Base-by-base conservation (phyloP, 2,113 vertebrate species). In the Himantopus leucocephalus region DNA sequence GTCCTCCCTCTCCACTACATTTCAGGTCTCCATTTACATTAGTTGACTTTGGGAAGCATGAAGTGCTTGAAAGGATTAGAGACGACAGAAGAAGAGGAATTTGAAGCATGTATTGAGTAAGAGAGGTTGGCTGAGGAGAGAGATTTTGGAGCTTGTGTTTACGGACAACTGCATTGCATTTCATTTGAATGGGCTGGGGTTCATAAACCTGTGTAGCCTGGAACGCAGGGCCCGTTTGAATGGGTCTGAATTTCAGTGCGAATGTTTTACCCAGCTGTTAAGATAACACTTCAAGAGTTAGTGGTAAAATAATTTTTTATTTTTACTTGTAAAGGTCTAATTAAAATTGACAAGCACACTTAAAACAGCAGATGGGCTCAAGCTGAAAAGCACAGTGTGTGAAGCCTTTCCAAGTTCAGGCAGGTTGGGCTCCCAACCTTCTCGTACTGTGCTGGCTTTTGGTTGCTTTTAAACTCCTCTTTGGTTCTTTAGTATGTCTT, bases 371-470 rank as follows among this genome's bases (percentile, higher is more conserved):
- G 41, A 71, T 74, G 59, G n/a, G 43, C 60, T 89, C 15, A 75
- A 63, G 52, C 32, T 47, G 43, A 55, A 84, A 58, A 71, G 37
- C 24, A 18, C 37, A 26, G 23, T 12, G 9, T 60, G 18, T 86
- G 77, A 95, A 94, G 76, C 13, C 47, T 88, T 95, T 94, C 86
- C 76, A 91, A 73, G 43, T 87, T 91, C 18, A 74, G 64, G 50
- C 73, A 88, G 76, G 23, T 87, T 91, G 89, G 35, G 53, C 80
- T 95, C 35, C 66, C 91, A 91, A 78, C 21, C 20, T 89, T 88
- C 30, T 88, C 37, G 56, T 91, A 56, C 76, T 14, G 3, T 85
- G 78, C 84, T 89, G 76, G 55, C 23, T 91, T 92, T 86, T 77
- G 47, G 19, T 55, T 94, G 34, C 37, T 84, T 91, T 87, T 59